phyloP scores from a whole-genome alignment of 2,113 vertebrate genomes.

The Crypturellus undulatus region DNA sequence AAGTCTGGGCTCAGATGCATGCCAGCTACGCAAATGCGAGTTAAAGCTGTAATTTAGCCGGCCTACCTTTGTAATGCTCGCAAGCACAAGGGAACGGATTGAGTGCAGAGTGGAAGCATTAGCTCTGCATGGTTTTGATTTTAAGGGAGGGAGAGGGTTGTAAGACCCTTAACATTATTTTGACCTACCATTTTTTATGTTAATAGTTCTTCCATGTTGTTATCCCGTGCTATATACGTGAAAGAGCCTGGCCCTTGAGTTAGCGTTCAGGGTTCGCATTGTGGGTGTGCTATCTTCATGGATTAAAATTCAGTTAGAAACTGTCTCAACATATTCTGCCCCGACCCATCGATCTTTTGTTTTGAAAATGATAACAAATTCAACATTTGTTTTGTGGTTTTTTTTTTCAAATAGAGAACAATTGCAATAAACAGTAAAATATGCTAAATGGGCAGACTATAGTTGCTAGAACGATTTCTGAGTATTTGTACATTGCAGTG shows the following conservation, averaged over 20 bases:
- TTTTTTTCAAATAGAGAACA: background rate
- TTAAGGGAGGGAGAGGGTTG: background rate
- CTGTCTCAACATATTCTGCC: background rate
- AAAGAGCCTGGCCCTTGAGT: background rate
- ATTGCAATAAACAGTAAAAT: background rate
- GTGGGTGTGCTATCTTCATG: background rate
- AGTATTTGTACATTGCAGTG: conserved; percentile 36
- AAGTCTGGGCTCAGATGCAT: conserved; percentile 30
- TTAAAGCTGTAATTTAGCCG: background rate
- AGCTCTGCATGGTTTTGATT: background rate
- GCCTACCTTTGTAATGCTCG: conserved; percentile 30
- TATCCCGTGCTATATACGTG: background rate
- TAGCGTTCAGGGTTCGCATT: background rate
- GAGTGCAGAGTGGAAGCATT: background rate
- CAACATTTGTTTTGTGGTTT: background rate
- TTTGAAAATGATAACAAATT: background rate
- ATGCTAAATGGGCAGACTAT: background rate
- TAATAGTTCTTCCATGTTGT: background rate
- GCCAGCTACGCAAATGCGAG: background rate
- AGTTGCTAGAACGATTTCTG: conserved; percentile 14
- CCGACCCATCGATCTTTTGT: background rate
- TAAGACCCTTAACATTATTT: background rate
- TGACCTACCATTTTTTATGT: background rate
- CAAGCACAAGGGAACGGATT: conserved; percentile 7
- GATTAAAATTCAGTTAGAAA: background rate